A percentile compares a stretch with the other conserved stretches of the same genome.
Conservation (phyloP, 2,888 invertebrate species). For the Brachyptera risi region DNA sequence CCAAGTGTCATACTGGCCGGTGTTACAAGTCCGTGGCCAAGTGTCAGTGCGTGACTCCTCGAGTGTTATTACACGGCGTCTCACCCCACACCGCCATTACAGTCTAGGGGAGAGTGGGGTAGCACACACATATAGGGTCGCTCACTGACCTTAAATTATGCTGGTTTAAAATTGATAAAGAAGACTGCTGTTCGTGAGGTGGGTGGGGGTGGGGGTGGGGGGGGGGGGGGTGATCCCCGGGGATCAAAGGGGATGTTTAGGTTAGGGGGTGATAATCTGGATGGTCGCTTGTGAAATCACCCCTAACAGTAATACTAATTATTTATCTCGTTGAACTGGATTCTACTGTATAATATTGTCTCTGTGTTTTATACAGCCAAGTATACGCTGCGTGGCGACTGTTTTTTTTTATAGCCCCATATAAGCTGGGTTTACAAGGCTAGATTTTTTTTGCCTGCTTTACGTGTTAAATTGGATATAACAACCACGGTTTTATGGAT, state of each 20-base stretch:
- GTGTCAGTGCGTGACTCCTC: neutral
- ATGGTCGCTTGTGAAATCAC: constrained; percentile 25
- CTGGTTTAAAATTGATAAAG: constrained; percentile 31
- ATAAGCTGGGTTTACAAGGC: too few species aligned
- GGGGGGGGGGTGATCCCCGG: neutral
- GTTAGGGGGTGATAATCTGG: constrained; percentile 30
- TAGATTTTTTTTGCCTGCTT: too few species aligned
- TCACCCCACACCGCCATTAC: neutral
- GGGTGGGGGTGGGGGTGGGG: neutral
- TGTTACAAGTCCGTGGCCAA: too few species aligned
- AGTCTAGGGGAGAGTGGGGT: neutral
- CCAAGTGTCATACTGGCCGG: neutral
- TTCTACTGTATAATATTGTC: too few species aligned
- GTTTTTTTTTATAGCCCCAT: too few species aligned
- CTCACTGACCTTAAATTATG: constrained; percentile 28
- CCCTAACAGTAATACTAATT: constrained; percentile 12
- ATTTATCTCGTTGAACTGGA: too few species aligned
- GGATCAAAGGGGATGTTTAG: constrained; percentile 24
- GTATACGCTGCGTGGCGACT: too few species aligned
- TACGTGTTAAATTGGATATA: too few species aligned
- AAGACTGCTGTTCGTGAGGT: constrained; percentile 10
- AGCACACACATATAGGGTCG: neutral
- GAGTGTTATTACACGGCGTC: neutral
- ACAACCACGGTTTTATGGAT: too few species aligned
- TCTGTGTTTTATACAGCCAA: too few species aligned